Evolutionary conservation across 1,140 invertebrate species (phyloP), one percentile per base, ranked within the genome.

Genomic region (Anastatus disparis): DNA sequence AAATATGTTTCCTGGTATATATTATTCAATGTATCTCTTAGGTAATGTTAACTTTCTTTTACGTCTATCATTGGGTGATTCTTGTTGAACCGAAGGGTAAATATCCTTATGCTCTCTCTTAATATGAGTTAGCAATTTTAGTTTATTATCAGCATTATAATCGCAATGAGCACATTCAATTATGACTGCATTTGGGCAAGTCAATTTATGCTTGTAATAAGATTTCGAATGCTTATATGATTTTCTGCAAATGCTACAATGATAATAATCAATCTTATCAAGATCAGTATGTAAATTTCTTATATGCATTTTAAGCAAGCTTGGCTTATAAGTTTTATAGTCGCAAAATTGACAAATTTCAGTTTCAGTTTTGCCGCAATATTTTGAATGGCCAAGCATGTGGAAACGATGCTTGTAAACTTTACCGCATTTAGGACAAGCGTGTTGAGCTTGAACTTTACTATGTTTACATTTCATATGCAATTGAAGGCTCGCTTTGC

Each of bases 361-460:
- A 35, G 35, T n/a, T 1, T 26, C n/a, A 8, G 7, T 26, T 4
- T 3, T 7, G 2, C 52, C 52, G 7, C 63, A 66, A 1, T 31
- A 15, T 1, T 24, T 26, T 22, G 42, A 8, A 13, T 66, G 63
- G 4, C 12, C 27, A 3, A 44, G 24, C 52, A 66, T 29, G 9
- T 66, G 63, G 17, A 44, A 55, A 1, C 63, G 35, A 9, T 66
- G 50, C 27, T 66, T 66, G 38, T 55, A 66, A 4, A 3, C 3
- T 2, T 56, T 55, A 1, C 63, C 63, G 12, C 63, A 66, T 2
- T 44, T 55, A 0, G 50, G 8, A n/a, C 63, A 66, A 2, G 3
- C 22, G 12, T 56, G 63, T 0, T n/a, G 4, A 2, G 35, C 10
- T 6, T 17, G 12, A 0, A 31, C 1, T 15, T 12, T 15, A 1